Conservation (phyloP, 2,888 invertebrate species). For the Incurvaria masculella region DNA sequence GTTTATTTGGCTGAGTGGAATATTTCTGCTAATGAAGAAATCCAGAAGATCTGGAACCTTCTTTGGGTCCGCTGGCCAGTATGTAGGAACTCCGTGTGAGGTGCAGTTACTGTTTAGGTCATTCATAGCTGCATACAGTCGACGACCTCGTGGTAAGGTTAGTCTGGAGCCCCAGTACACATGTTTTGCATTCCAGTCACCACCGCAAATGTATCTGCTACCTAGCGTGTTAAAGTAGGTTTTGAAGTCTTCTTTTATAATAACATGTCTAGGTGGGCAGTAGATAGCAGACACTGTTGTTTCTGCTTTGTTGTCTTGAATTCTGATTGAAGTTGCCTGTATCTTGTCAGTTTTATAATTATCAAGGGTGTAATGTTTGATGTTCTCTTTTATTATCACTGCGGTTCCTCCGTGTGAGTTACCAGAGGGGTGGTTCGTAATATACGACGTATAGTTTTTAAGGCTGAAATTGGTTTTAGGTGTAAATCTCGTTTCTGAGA, state of each 20-base stretch:
- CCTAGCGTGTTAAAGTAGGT: neutral
- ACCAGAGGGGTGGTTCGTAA: neutral
- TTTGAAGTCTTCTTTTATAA: neutral
- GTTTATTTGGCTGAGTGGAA: too few relatives aligned
- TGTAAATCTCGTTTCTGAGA: constrained; percentile 4
- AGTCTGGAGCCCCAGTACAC: constrained; percentile 1
- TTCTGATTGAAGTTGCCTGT: neutral
- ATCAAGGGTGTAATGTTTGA: neutral
- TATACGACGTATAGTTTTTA: neutral
- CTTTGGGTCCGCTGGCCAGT: neutral
- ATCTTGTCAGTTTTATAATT: neutral
- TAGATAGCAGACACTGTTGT: neutral
- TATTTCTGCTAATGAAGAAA: neutral
- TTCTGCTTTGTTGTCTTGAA: neutral
- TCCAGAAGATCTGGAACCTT: neutral
- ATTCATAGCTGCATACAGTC: neutral
- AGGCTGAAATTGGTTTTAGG: neutral
- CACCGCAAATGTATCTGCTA: neutral
- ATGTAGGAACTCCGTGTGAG: neutral
- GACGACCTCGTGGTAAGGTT: neutral
- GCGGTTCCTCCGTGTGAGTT: neutral
- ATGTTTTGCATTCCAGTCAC: constrained; percentile 4
- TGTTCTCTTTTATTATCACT: neutral
- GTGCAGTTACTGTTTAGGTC: neutral
- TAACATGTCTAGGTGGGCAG: constrained; percentile 1